phyloP scores from a whole-genome alignment of 2,113 vertebrate genomes.

The Gymnorhina tibicen region DNA sequence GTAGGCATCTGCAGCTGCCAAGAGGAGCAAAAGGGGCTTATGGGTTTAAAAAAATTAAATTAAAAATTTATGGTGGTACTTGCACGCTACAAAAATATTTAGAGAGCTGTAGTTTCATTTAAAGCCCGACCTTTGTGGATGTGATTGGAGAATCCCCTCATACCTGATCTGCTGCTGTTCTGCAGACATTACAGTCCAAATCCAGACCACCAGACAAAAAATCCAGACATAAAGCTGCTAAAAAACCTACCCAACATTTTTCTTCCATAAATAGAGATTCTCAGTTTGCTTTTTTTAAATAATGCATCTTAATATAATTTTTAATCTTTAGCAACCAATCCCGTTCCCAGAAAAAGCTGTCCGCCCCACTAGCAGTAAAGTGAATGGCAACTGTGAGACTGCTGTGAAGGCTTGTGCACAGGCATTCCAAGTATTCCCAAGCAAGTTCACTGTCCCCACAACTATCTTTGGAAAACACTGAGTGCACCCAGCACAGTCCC shows the following conservation, averaged over 20 bases:
- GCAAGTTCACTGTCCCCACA: neutral
- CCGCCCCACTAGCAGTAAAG: neutral
- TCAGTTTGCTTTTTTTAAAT: neutral
- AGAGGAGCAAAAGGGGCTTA: neutral
- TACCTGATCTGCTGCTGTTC: neutral
- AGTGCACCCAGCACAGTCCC: neutral
- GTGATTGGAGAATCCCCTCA: neutral
- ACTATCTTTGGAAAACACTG: neutral
- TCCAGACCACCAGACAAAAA: neutral
- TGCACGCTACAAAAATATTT: neutral
- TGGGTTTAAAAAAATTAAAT: neutral
- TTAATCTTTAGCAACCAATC: neutral
- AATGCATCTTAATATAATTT: neutral
- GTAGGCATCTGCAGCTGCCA: neutral
- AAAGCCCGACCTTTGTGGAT: neutral
- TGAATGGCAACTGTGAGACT: neutral
- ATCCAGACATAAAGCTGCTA: neutral
- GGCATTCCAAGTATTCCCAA: neutral
- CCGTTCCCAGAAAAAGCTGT: neutral
- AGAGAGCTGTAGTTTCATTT: neutral
- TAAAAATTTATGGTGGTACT: neutral
- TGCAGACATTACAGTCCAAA: neutral
- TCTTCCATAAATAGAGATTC: neutral
- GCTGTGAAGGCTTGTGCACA: neutral
- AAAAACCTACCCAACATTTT: neutral